These are phyloP conservation scores for Drosophila neotestacea DNA, from an alignment of 2,888 invertebrate species.

Conservation along the genomic window DNA sequence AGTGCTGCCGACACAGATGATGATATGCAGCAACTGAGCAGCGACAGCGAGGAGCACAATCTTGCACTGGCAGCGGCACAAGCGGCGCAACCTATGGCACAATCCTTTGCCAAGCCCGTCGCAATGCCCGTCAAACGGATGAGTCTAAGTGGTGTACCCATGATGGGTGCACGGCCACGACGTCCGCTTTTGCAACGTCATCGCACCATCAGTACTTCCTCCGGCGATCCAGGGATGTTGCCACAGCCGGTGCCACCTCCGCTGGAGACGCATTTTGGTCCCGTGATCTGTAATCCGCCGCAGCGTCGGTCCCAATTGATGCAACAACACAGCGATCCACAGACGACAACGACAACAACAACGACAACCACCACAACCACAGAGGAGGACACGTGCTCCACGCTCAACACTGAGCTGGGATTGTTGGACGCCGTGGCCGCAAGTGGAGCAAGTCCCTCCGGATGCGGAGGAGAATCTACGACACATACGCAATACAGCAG, in stretches of 20 bases:
- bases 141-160: conserved; percentile 61
- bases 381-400: conserved; percentile 84
- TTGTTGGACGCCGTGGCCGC: conserved; percentile 42
- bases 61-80: conserved; percentile 42
- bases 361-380: conserved; percentile 80
- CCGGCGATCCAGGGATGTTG: conserved; percentile 75
- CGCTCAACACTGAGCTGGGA: conserved; percentile 83
- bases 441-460: conserved; percentile 24
- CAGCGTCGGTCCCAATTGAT: conserved; percentile 79
- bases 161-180: conserved; percentile 62
- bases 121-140: conserved; percentile 67
- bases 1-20: conserved; percentile 91
- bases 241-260: conserved; percentile 67
- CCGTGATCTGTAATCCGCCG: conserved; percentile 77
- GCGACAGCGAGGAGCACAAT: conserved; percentile 89
- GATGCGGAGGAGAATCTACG: conserved; percentile 48
- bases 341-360: conserved; percentile 81
- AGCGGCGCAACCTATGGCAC: conserved; percentile 8
- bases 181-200: conserved; percentile 82
- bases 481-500: conserved; percentile 82
- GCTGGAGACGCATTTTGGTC: conserved; percentile 83
- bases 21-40: conserved; percentile 93
- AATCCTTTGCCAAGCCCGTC: conserved; percentile 31
- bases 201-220: conserved; percentile 82
- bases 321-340: conserved; percentile 84